Base-by-base conservation (phyloP, 1,140 invertebrate genomes). In the Agraylea sexmaculata region DNA sequence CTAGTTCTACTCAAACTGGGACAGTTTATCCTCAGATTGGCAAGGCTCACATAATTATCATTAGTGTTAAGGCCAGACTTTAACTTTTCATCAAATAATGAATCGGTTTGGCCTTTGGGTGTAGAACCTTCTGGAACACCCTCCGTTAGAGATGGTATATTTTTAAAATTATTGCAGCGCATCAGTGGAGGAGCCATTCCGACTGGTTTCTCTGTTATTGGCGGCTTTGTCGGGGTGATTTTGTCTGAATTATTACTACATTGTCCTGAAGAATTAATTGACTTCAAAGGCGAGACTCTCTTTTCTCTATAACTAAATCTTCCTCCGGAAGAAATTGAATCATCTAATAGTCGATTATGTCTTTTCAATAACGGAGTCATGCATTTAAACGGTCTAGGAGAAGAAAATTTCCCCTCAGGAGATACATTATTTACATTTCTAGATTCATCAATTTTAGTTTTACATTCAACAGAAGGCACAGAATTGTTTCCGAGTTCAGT, bases 321-420 rank as follows among this genome's bases (percentile, higher is more conserved):
- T 0, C 57, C 57, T 32, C 62, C 62, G 0, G 53, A 54, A 42
- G 59, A 60, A 2, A 58, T 56, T 0, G 51, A 45, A 27, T 51
- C 56, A 1, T 62, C 60, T 0, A 39, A 34, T 2, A 51, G 45
- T 0, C 57, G 35, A 28, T 63, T 56, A 23, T 47, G 42, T 12
- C 63, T 35, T 17, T 61, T 46, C 38, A 67, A 60, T 49, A 60
- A 58, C 0, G 64, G 64, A 7, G 64, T 67, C 58, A 65, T 64
- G 0, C 62, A 62, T 40, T 65, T 65, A 1, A 62, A 58, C 19
- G 61, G 35, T 36, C 65, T 65, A 1, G 59, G 28, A n/a, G n/a
- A n/a, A n/a, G n/a, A n/a, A n/a, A n/a, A n/a, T n/a, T n/a, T n/a
- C n/a, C n/a, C n/a, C n/a, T n/a, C n/a, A n/a, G n/a, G n/a, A n/a